Base-by-base conservation (phyloP, 2,888 invertebrate species). In the Idaea biselata region DNA sequence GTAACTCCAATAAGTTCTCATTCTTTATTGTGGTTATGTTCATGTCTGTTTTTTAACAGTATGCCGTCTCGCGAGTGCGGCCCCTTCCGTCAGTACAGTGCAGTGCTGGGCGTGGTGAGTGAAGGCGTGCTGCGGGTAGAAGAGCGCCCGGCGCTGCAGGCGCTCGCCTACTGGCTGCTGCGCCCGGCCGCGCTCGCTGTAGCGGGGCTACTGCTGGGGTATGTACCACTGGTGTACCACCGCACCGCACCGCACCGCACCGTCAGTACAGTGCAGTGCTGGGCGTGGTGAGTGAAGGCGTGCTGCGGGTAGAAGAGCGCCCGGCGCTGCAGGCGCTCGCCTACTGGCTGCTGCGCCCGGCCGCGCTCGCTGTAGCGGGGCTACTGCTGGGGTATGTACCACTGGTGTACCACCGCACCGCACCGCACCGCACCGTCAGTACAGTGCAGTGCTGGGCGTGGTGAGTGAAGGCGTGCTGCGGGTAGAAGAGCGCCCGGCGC, bases 131-230 rank as follows among this genome's bases (percentile, higher is more conserved):
- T 95, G 31, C 80, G 86, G 8, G 77, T 95, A 58, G 63, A 74
- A 0, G 83, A 94, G 63, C 92, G 93, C 80, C 73, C 76, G 1
- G 77, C 91, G 17, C 74, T 95, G 4, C 79, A 81, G 32, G 14
- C 14, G 44, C 14, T 32, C 44, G 44, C 44, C 8, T 11, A 44
- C 44, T 93, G 93, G 74, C 67, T 94, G 7, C 87, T 93, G 0
- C 93, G 93, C 64, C 95, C 95, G 4, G 95, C 94, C 0, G 93
- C 94, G 56, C 91, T 95, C 57, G 94, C 93, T 55, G 93, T 94
- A 64, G 77, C 95, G 25, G 79, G 95, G 63, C 84, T 96, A 58
- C 91, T 91, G 8, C 91, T 96, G 82, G 86, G 94, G 95, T 95
- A 82, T 79, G 66, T 64, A n/a, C n/a, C n/a, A n/a, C n/a, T n/a